Conservation (phyloP, 2,113 vertebrate genomes). For the Antigone vipio region DNA sequence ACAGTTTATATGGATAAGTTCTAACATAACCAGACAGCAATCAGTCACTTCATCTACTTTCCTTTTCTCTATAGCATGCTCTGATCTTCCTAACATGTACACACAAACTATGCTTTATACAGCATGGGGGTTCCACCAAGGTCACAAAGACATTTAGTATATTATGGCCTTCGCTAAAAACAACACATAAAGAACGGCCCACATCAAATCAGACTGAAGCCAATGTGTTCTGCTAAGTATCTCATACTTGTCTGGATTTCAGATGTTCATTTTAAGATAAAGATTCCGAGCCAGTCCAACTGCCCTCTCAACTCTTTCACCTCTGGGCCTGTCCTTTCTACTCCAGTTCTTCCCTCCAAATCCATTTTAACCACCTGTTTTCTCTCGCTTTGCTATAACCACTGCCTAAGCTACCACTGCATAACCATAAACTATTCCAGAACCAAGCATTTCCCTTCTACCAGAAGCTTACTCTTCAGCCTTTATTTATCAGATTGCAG, state of each 20-base stretch:
- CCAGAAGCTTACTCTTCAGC: neutral
- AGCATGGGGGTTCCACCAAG: neutral
- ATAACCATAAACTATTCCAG: neutral
- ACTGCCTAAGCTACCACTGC: neutral
- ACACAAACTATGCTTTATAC: neutral
- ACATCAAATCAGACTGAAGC: neutral
- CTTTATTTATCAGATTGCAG: neutral
- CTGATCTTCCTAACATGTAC: neutral
- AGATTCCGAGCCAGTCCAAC: neutral
- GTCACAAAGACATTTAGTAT: neutral
- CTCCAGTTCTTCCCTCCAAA: neutral
- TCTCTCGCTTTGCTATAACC: neutral
- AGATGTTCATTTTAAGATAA: neutral
- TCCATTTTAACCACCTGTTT: neutral
- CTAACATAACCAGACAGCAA: neutral
- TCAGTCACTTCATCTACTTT: neutral
- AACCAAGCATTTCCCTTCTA: neutral
- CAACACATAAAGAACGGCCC: neutral
- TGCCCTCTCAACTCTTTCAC: neutral
- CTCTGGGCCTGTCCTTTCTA: neutral
- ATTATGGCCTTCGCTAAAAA: neutral
- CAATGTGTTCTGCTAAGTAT: neutral
- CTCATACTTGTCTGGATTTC: neutral
- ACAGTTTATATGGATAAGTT: neutral
- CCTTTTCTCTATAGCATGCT: neutral